Percentiles rank a stretch among this genome's conserved stretches.
Evolutionary conservation across 2,888 invertebrate genomes (phyloP).

Genomic region (Argyresthia goedartella): DNA sequence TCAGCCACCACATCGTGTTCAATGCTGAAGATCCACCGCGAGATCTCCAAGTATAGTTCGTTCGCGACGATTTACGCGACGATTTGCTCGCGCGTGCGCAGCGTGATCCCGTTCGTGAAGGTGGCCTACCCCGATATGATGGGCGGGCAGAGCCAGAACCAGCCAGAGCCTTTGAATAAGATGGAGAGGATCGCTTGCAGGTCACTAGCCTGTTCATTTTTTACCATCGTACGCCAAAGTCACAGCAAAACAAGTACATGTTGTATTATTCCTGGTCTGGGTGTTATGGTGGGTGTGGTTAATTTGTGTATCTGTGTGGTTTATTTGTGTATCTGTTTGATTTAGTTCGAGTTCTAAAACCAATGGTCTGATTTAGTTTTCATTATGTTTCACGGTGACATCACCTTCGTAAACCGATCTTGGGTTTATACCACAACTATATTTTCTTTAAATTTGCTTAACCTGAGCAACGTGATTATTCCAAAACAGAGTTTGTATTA

Average conservation of each 20-base stretch:
- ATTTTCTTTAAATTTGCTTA: no score
- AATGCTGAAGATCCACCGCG: conserved; percentile 55
- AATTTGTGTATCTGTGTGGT: no score
- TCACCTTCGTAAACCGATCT: no score
- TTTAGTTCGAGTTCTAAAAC: no score
- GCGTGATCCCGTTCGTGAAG: conserved; percentile 79
- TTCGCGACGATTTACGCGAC: conserved; percentile 59
- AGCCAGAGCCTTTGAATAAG: conserved; percentile 73
- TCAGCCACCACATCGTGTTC: conserved; percentile 40
- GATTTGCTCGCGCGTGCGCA: conserved; percentile 69
- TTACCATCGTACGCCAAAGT: no score
- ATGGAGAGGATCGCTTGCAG: conserved; percentile 61
- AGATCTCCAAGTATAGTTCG: conserved; percentile 43
- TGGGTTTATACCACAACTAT: not conserved
- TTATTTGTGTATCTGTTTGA: no score
- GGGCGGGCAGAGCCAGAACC: conserved; percentile 65
- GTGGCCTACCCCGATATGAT: conserved; percentile 82
- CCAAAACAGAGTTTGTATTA: not conserved
- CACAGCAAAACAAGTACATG: no score
- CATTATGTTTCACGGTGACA: no score
- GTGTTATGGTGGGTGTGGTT: no score
- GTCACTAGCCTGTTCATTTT: conserved; percentile 19
- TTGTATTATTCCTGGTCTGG: no score
- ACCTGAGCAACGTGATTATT: not conserved
- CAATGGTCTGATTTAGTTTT: no score